Evolutionary conservation across 2,113 vertebrate species (phyloP), one percentile per base, ranked within the genome.

Genomic region (Mustela nigripes): DNA sequence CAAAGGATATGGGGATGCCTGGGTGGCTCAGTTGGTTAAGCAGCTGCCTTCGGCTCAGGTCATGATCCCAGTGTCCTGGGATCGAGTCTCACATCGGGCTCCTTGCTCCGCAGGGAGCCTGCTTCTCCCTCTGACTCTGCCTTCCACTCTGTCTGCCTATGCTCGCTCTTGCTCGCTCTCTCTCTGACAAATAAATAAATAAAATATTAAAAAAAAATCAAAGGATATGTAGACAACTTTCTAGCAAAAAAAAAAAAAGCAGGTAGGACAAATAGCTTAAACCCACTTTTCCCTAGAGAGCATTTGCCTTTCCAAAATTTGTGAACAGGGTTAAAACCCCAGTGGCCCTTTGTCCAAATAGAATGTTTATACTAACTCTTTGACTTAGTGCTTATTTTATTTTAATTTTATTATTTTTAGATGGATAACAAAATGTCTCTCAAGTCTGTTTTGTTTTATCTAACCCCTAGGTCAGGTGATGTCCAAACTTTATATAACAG

Each of bases 331-430:
- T 91, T 71, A 93, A 76, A 76, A 71, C 1, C 36, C 62, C 36
- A 19, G 24, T 28, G 42, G 19, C 88, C 45, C 39, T 95, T 81
- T 50, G 65, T 81, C 56, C 58, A 94, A 69, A 50, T 48, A 19
- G 39, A 86, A 69, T 58, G 15, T n/a, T 85, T 80, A 50, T 74
- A 21, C 9, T 39, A 83, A 67, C 26, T 31, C 62, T 92, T 67
- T 93, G 28, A 82, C 90, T 63, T 60, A 26, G 2, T 56, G 45
- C 5, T 92, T 83, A 31, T 15, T 62, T 62, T 31, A n/a, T 45
- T 88, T 91, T 73, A 36, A 56, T 56, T 56, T 56, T 50, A 93
- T 96, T 94, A 84, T 67, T 94, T 91, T n/a, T 21, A 78, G 67
- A 7, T 62, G 1, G 9, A 2, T 79, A 79, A 67, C 45, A 85